These are phyloP conservation scores for Scaptomyza cyrtandrae DNA, from an alignment of 2,888 invertebrate genomes.

Conservation along the genomic window DNA sequence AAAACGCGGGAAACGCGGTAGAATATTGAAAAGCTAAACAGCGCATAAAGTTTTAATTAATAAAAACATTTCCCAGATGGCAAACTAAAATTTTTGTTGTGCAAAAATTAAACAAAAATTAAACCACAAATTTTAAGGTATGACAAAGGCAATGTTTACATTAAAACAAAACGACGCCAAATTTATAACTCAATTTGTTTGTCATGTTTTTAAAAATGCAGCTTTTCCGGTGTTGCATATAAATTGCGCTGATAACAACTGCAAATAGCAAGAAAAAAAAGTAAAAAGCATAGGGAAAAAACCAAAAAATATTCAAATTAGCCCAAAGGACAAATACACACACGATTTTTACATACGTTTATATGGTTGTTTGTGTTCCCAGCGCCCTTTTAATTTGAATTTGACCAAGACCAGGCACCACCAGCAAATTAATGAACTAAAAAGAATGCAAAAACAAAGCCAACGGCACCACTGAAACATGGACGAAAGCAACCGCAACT, in stretches of 20 bases:
- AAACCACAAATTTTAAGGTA: not conserved
- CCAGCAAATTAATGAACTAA: conserved; percentile 70
- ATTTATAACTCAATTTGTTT: conserved; percentile 69
- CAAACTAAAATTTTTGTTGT: not conserved
- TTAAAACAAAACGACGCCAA: conserved; percentile 39
- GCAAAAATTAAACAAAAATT: not conserved
- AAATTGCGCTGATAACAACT: conserved; percentile 48
- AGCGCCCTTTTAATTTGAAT: conserved; percentile 71
- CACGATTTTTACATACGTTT: conserved; percentile 9
- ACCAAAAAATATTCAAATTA: conserved; percentile 69
- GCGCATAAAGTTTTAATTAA: conserved; percentile 31
- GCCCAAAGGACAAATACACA: conserved; percentile 12
- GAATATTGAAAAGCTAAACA: conserved; percentile 34
- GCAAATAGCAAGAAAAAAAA: conserved; percentile 11
- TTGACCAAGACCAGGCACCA: conserved; percentile 46
- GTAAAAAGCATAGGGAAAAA: not conserved
- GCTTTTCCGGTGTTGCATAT: conserved; percentile 49
- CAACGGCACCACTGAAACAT: conserved; percentile 17
- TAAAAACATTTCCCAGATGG: conserved; percentile 12
- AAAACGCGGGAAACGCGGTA: not conserved
- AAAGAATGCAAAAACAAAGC: conserved; percentile 23
- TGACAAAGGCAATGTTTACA: conserved; percentile 51
- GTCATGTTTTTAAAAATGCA: conserved; percentile 33
- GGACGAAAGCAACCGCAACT: conserved; percentile 23
- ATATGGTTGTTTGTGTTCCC: conserved; percentile 3